phyloP scores from a whole-genome alignment of 64 coral and sea anemone species.

The Pachyseris speciosa region DNA sequence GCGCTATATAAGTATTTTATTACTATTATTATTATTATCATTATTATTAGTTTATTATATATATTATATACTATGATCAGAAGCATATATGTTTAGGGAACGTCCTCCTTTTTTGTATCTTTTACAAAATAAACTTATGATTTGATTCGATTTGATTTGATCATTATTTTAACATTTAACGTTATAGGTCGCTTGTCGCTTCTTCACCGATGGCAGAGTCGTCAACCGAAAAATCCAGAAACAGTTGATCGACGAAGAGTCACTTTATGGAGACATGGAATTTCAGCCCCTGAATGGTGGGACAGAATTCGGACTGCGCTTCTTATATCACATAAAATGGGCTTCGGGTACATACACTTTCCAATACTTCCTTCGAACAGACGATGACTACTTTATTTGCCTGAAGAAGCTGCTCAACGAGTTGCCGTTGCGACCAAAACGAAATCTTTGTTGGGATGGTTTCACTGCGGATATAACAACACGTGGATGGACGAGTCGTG shows the following conservation, averaged over 20 bases:
- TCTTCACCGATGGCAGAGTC: conserved; percentile 30
- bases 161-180: background rate
- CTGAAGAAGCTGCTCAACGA: conserved; percentile 54
- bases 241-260: background rate
- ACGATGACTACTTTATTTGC: conserved; percentile 76
- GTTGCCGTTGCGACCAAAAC: conserved; percentile 39
- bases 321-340: conserved; percentile 62
- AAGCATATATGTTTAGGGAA: too few species aligned
- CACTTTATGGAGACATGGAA: conserved; percentile 15
- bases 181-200: conserved; percentile 24
- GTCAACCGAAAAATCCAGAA: background rate
- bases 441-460: conserved; percentile 52
- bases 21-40: too few species aligned
- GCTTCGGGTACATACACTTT: conserved; percentile 43
- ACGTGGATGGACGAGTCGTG: conserved; percentile 61
- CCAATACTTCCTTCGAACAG: conserved; percentile 57
- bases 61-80: too few species aligned
- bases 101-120: too few species aligned
- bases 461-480: conserved; percentile 14
- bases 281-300: conserved; percentile 50
- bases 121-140: too few species aligned
- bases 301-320: conserved; percentile 61
- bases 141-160: too few species aligned
- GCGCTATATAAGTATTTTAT: too few species aligned
- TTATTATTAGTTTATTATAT: too few species aligned